phyloP scores from a whole-genome alignment of 2,888 invertebrate species.

The Rosalia funebris region DNA sequence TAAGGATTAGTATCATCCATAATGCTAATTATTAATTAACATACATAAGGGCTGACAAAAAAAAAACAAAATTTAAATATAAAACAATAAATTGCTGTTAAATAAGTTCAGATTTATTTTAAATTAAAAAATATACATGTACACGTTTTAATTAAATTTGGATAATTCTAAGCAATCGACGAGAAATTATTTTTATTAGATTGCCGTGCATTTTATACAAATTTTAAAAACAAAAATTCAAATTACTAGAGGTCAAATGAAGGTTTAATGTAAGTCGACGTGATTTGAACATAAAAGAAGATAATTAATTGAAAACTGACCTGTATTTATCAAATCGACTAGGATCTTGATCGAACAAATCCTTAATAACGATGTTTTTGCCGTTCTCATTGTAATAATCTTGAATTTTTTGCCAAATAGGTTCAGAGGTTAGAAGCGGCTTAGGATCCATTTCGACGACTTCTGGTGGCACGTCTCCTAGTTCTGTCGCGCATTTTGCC shows the following conservation, averaged over 20 bases:
- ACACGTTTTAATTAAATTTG: too few species aligned
- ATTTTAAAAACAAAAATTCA: too few species aligned
- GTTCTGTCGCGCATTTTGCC: constrained; percentile 2
- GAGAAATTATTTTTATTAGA: too few species aligned
- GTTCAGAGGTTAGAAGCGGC: constrained; percentile 71
- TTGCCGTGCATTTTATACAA: too few species aligned
- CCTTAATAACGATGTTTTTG: constrained; percentile 80
- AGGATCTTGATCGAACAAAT: constrained; percentile 84
- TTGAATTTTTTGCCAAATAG: constrained; percentile 80
- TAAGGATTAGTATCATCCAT: too few species aligned
- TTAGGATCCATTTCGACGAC: constrained; percentile 64
- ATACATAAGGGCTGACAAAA: background rate
- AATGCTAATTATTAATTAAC: too few species aligned
- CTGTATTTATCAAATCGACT: constrained; percentile 89
- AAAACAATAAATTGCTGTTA: background rate
- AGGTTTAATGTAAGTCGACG: constrained; percentile 41
- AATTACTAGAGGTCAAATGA: constrained; percentile 37
- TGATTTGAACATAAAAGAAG: constrained; percentile 14
- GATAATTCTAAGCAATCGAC: too few species aligned
- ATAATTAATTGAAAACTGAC: constrained; percentile 65
- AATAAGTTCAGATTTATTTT: too few species aligned
- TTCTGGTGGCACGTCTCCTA: background rate
- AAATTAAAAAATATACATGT: too few species aligned
- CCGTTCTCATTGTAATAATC: constrained; percentile 78
- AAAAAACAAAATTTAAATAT: background rate